Conservation (phyloP, 2,113 vertebrate species). For the Bambusicola thoracicus region DNA sequence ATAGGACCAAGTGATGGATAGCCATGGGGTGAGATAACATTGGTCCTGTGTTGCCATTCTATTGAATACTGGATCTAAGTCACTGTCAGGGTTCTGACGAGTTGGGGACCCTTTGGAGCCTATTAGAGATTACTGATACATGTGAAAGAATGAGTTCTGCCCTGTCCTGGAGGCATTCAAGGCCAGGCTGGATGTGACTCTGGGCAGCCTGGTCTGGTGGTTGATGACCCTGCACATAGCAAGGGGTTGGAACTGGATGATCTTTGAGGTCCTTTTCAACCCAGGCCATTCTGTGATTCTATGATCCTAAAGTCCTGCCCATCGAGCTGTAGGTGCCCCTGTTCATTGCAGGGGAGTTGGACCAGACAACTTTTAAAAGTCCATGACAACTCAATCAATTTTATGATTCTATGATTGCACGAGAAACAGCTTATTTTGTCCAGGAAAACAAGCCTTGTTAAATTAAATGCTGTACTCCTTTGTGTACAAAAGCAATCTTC, state of each 20-base stretch:
- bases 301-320: too few species aligned
- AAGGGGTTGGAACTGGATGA: too few species aligned
- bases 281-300: too few species aligned
- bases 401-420: too few species aligned
- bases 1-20: not conserved
- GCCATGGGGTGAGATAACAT: not conserved
- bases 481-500: not conserved
- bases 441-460: not conserved
- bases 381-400: too few species aligned
- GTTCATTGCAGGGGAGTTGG: too few species aligned
- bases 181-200: too few species aligned
- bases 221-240: too few species aligned
- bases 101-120: not conserved
- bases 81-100: not conserved
- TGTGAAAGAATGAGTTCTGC: not conserved
- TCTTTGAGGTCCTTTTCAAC: too few species aligned
- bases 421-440: not conserved
- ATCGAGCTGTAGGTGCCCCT: too few species aligned
- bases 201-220: too few species aligned
- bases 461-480: not conserved
- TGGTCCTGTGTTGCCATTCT: not conserved
- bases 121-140: not conserved
- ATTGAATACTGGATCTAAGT: not conserved
- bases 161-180: not conserved
- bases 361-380: too few species aligned